Conservation (phyloP, 2,888 invertebrate species). For the Microctonus brassicae region DNA sequence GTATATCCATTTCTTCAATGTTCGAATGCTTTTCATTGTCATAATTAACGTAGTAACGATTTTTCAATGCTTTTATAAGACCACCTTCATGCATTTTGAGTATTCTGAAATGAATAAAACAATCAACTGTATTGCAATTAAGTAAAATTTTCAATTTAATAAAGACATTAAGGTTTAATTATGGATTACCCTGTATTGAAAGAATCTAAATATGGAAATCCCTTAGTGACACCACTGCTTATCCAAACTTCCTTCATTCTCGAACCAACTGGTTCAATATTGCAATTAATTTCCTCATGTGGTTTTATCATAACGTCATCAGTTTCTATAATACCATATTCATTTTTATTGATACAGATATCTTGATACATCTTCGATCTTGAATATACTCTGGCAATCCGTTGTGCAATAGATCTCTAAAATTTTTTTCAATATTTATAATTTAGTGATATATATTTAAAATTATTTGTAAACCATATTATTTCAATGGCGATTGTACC, state of each 20-base stretch:
- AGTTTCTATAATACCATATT: too few species aligned
- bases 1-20: not conserved
- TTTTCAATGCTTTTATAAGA: conserved; percentile 27
- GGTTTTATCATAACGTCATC: too few species aligned
- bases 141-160: not conserved
- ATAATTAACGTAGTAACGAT: too few species aligned
- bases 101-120: conserved; percentile 30
- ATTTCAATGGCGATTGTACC: conserved; percentile 35
- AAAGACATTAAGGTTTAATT: too few species aligned
- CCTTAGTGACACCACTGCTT: conserved; percentile 44
- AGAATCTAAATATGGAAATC: conserved; percentile 46
- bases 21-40: too few species aligned
- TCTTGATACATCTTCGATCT: too few species aligned
- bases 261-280: conserved; percentile 35
- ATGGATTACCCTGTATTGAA: conserved; percentile 33
- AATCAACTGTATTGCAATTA: not conserved
- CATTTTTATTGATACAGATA: too few species aligned
- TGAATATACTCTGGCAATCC: too few species aligned
- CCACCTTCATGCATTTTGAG: conserved; percentile 38
- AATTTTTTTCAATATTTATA: too few species aligned
- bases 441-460: too few species aligned
- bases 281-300: conserved; percentile 36
- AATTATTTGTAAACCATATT: not conserved
- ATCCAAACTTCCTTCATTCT: conserved; percentile 32
- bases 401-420: too few species aligned